Base-by-base conservation (phyloP, 1,140 invertebrate species). In the Drosophila subpulchrella region DNA sequence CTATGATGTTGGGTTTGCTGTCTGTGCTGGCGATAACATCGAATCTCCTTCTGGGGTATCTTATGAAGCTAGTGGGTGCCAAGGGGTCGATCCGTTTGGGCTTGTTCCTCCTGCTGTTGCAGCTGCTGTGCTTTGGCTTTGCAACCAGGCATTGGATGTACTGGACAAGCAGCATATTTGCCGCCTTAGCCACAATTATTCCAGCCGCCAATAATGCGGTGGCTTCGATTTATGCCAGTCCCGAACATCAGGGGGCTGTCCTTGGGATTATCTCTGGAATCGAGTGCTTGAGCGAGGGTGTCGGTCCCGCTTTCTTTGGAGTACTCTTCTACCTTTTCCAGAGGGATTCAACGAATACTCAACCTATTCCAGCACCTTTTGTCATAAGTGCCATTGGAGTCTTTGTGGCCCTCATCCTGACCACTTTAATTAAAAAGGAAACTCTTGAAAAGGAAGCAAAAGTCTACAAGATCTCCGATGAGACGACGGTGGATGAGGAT, bases 141-240 rank as follows among this genome's bases (percentile, higher is more conserved):
- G 94, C 94, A 13, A 36, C 17, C 36, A 94, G 93, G 70, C 93
- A 94, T 53, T 94, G 94, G 97, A 98, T 99, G 96, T 99, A 99
- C 97, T 99, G 99, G 99, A 96, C 96, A 32, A 98, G 98, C 47
- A 98, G 99, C 50, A 95, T 98, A 70, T 94, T 99, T 55, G 98
- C 98, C 36, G 97, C 98, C 12, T 94, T 99, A 56, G 98, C 97
- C 66, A 97, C 96, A 60, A 96, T 99, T 74, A 98, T 98, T 0
- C 99, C 99, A 94, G 98, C 99, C 50, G 98, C 98, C n/a, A 99
- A 99, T 84, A 99, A 97, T 93, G 97, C 98, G 38, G 99, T 98
- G 94, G 98, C 99, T 44, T 99, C 98, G 7, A 97, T 98, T 78
- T 98, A 99, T 93, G 98, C 98, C 63, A 96, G 98, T 92, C 95